phyloP scores from a whole-genome alignment of 2,888 invertebrate species.

The Linnaemya tessellans region DNA sequence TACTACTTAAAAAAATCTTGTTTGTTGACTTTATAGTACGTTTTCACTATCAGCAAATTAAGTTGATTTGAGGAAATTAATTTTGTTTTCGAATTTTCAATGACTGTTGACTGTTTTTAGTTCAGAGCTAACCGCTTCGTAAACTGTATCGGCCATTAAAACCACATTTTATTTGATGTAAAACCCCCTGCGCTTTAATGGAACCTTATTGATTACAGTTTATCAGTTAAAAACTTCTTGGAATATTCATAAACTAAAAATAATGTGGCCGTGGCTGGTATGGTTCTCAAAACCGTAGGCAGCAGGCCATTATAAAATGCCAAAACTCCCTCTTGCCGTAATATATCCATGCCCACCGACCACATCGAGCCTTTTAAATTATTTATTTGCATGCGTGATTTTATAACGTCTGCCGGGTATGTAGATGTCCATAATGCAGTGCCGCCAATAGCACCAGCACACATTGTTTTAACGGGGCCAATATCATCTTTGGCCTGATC shows the following conservation, averaged over 20 bases:
- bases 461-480: slow-evolving; percentile 91
- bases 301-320: slow-evolving; percentile 97
- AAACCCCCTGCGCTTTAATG: neutral
- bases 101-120: no score
- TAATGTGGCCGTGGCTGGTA: slow-evolving; percentile 97
- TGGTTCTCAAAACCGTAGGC: slow-evolving; percentile 95
- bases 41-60: no score
- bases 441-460: slow-evolving; percentile 96
- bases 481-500: slow-evolving; percentile 90
- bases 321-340: slow-evolving; percentile 88
- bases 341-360: slow-evolving; percentile 87
- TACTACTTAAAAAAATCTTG: no score
- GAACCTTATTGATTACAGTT: neutral
- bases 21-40: no score
- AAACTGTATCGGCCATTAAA: no score
- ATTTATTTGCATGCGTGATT: slow-evolving; percentile 96
- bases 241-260: slow-evolving; percentile 98
- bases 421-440: slow-evolving; percentile 95
- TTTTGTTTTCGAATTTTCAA: no score
- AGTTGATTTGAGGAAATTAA: no score
- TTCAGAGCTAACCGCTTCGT: no score
- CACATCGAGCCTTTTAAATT: slow-evolving; percentile 87
- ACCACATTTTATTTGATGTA: no score
- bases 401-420: slow-evolving; percentile 98
- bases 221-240: slow-evolving; percentile 86